Evolutionary conservation across 2,888 invertebrate species (phyloP).

Genomic region (Sarcophaga carnaria): DNA sequence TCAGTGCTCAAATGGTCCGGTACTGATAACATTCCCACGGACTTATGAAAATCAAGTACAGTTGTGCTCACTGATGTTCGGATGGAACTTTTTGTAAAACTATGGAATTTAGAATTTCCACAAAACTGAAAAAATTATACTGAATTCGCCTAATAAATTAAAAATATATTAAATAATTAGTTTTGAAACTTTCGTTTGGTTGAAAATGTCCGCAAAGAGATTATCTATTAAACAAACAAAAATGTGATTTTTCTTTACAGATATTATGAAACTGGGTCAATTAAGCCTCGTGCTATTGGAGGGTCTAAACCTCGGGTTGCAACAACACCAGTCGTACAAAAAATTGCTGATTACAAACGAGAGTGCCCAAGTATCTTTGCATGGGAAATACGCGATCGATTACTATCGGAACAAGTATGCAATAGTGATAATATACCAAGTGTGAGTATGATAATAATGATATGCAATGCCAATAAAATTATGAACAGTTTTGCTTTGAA

Average conservation of each 20-base stretch:
- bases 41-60: too few species aligned
- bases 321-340: constrained; percentile 95
- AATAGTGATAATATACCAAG: constrained; percentile 99
- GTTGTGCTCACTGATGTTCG: too few species aligned
- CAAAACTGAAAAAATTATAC: not conserved
- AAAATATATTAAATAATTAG: not conserved
- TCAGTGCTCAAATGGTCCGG: too few species aligned
- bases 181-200: not conserved
- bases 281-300: constrained; percentile 97
- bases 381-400: constrained; percentile 98
- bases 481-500: too few species aligned
- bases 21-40: too few species aligned
- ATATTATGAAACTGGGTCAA: constrained; percentile 99
- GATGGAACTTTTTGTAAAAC: too few species aligned
- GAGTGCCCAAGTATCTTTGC: constrained; percentile 99
- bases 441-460: constrained; percentile 87
- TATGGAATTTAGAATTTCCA: not conserved
- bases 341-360: constrained; percentile 97
- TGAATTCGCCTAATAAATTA: not conserved
- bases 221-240: not conserved
- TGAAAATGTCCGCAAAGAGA: not conserved
- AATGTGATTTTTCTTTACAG: constrained; percentile 82
- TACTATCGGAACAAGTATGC: constrained; percentile 96
- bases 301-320: constrained; percentile 98
- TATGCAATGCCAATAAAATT: not conserved